phyloP scores from a whole-genome alignment of 2,888 invertebrate genomes.

The Acanthosoma haemorrhoidale region DNA sequence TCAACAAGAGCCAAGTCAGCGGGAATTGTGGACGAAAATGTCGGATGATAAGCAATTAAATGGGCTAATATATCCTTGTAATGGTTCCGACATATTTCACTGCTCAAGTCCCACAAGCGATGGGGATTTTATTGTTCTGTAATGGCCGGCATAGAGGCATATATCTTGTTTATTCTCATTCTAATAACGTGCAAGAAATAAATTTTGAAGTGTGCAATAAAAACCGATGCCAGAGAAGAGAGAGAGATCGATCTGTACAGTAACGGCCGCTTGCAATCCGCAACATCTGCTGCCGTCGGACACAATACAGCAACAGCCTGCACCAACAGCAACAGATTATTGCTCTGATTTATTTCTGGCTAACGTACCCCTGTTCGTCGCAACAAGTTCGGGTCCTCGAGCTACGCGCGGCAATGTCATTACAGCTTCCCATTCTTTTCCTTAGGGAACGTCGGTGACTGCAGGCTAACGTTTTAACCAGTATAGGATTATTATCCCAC shows the following conservation, averaged over 20 bases:
- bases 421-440: no score
- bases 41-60: neutral
- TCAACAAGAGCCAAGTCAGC: no score
- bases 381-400: neutral
- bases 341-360: neutral
- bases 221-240: no score
- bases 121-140: neutral
- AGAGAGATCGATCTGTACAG: neutral
- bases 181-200: conserved; percentile 14
- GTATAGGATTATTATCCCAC: no score
- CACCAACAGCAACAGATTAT: conserved; percentile 10
- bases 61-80: neutral
- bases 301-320: conserved; percentile 8
- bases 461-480: no score
- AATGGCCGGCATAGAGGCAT: conserved; percentile 1
- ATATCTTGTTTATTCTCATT: conserved; percentile 6
- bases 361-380: neutral
- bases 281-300: conserved; percentile 5
- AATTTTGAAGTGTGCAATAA: neutral
- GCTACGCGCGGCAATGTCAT: neutral
- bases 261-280: neutral
- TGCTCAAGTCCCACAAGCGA: no score
- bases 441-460: no score
- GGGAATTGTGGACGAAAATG: no score
- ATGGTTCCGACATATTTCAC: conserved; percentile 7